Conservation (phyloP, 2,888 invertebrate species). For the Xanthia icteritia region DNA sequence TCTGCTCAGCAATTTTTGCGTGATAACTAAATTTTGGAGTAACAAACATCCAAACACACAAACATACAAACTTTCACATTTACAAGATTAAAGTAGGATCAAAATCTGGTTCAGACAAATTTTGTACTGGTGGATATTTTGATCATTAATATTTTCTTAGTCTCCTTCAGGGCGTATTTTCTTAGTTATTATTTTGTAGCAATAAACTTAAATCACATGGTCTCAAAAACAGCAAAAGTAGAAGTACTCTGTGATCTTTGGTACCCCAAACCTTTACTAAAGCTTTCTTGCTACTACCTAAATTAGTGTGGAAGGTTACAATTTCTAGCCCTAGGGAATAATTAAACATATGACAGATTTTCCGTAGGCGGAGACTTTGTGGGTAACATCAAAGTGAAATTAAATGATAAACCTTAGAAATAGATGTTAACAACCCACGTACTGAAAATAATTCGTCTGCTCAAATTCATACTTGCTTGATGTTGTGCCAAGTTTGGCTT, state of each 20-base stretch:
- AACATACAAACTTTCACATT: no score
- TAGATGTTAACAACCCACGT: neutral
- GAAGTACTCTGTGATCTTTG: neutral
- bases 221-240: neutral
- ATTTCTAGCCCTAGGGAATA: slow-evolving; percentile 4
- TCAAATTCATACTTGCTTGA: slow-evolving; percentile 34
- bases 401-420: neutral
- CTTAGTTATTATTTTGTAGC: neutral
- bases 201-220: neutral
- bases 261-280: neutral
- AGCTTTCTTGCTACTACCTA: neutral
- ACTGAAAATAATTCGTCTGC: slow-evolving; percentile 13
- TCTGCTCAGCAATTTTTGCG: no score
- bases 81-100: no score
- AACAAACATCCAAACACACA: no score
- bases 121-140: neutral
- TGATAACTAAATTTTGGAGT: no score
- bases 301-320: neutral
- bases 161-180: neutral
- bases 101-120: neutral
- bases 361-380: slow-evolving; percentile 17
- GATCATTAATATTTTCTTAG: neutral
- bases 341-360: slow-evolving; percentile 31
- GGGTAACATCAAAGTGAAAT: slow-evolving; percentile 8
- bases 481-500: slow-evolving; percentile 48